phyloP scores from a whole-genome alignment of 2,113 vertebrate genomes.

The Elephas maximus region DNA sequence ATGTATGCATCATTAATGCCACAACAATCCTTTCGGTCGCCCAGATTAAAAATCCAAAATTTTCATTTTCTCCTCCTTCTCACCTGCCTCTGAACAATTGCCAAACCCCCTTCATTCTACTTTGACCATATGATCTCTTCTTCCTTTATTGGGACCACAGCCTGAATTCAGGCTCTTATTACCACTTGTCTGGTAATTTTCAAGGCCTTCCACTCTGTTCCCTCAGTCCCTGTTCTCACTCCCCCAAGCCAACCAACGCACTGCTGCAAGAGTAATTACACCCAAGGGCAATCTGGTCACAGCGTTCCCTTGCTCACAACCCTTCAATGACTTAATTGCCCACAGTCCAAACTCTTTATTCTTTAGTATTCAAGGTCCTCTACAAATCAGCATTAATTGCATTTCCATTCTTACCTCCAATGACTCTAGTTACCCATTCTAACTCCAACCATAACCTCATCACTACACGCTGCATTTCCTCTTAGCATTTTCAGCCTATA shows the following conservation, averaged over 20 bases:
- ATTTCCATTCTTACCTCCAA: background rate
- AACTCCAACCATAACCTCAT: background rate
- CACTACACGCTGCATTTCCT: background rate
- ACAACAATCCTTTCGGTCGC: background rate
- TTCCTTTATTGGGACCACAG: background rate
- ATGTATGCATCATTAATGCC: background rate
- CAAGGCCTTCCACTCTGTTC: background rate
- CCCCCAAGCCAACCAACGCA: background rate
- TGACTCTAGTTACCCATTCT: background rate
- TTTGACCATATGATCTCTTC: background rate
- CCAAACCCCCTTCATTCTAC: background rate
- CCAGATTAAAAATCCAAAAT: slow-evolving; percentile 9
- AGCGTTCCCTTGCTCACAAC: background rate
- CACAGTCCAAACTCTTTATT: background rate
- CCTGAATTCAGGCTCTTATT: background rate
- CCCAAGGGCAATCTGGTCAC: background rate
- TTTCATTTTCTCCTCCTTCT: background rate
- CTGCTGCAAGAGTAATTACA: background rate
- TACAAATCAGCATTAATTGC: background rate
- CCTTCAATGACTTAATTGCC: background rate
- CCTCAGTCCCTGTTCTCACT: background rate
- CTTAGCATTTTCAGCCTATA: background rate
- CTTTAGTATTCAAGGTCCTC: background rate
- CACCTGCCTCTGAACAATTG: background rate
- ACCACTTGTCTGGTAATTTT: background rate